Evolutionary conservation across 2,888 invertebrate genomes (phyloP).

Genomic region (Gerris lacustris): DNA sequence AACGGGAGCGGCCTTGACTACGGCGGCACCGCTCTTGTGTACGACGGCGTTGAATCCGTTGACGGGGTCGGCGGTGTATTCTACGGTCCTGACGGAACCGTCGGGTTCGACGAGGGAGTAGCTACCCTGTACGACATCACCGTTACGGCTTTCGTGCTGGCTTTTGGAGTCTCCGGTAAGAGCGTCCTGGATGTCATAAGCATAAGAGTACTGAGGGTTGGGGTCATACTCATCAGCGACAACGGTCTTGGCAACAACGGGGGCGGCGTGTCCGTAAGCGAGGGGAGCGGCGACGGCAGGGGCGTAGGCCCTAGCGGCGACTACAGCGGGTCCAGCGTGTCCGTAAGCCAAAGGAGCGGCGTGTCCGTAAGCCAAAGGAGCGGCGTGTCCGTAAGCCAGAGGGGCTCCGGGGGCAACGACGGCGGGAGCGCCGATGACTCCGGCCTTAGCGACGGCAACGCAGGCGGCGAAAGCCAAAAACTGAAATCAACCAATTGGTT

Average conservation of each 20-base stretch:
- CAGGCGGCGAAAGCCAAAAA: neutral
- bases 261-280: conserved; percentile 18
- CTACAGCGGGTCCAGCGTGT: conserved; percentile 5
- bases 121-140: conserved; percentile 29
- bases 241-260: conserved; percentile 19
- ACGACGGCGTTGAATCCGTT: conserved; percentile 31
- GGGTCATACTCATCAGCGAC: conserved; percentile 28
- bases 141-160: conserved; percentile 28
- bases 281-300: neutral
- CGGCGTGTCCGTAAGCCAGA: conserved; percentile 17
- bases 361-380: conserved; percentile 16
- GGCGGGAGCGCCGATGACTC: neutral
- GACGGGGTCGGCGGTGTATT: conserved; percentile 19
- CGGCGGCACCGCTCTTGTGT: conserved; percentile 24
- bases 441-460: neutral
- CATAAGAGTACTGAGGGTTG: conserved; percentile 28
- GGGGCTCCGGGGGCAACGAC: neutral
- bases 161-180: conserved; percentile 29
- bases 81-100: conserved; percentile 25
- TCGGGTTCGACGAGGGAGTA: conserved; percentile 30
- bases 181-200: conserved; percentile 28
- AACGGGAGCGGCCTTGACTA: conserved; percentile 20
- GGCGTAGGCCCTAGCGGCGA: conserved; percentile 9
- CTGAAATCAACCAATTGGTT: neutral
- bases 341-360: conserved; percentile 17